Evolutionary conservation across 2,113 vertebrate genomes (phyloP), one percentile per base, ranked within the genome.

Genomic region (Dipodomys stephensi): DNA sequence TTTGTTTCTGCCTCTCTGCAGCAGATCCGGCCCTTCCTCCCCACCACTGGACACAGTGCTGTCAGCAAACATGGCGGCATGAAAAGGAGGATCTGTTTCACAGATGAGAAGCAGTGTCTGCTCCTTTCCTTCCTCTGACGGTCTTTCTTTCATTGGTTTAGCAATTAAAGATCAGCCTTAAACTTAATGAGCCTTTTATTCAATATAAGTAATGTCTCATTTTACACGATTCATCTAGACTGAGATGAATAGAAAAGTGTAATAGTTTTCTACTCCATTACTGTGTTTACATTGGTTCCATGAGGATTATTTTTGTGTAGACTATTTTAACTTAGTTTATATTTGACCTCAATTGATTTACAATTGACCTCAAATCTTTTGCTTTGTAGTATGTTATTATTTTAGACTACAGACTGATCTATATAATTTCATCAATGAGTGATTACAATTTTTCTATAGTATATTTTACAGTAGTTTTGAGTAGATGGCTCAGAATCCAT

Each of bases 261-360:
- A 85, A 25, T 53, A 57, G 69, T 81, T 89, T 92, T 96, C 57
- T 93, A 83, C 57, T 68, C 80, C 87, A 83, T 91, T 90, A 83
- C 69, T 88, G 16, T 9, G 65, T 76, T 71, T 93, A 88, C 62
- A 84, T 90, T 92, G 73, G 20, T 76, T 95, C 79, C 19, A 92
- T 23, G 78, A 89, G 35, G 92, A 49, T 32, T 92, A 57, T 15
- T 71, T 88, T 91, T 86, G 28, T 60, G 18, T 5, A 39, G 20
- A 16, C 35, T 79, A n/a, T 32, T 77, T 80, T 77, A 80, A 83
- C 80, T 87, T 18, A 13, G 4, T 62, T 92, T 92, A 77, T 67
- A n/a, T 88, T 77, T 84, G 74, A 77, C 81, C 22, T 76, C 13
- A 12, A 68, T 39, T 39, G 39, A 39, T 39, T 91, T 93, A 76